Evolutionary conservation across 2,888 invertebrate species (phyloP), one percentile per base, ranked within the genome.

Genomic region (Metellina segmentata): DNA sequence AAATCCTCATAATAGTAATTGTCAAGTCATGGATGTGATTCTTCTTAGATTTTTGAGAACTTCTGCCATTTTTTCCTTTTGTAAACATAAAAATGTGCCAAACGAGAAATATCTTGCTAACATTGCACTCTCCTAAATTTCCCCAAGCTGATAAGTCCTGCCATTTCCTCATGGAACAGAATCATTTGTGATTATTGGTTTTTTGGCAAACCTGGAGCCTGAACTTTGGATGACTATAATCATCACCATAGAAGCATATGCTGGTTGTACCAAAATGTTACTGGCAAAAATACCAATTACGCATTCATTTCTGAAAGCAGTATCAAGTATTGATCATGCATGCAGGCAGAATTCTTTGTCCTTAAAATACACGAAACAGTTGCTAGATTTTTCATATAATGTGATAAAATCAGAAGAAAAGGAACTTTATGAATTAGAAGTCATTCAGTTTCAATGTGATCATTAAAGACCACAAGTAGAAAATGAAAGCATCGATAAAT

Each of bases 271-370:
- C 13, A 75, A 86, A 34, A 20, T 61, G 52, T 20, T 86, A 61
- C 69, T 61, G 19, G 53, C 53, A 52, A 86, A 86, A 86, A 86
- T 86, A 77, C 69, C 69, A 53, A 34, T 77, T n/a, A 11, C 34
- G 7, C 75, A 75, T 69, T 34, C 75, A 16, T 86, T 77, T 20
- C 48, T 86, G 16, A 53, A 77, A 6, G 61, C 85, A 13, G 77
- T 86, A 11, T 75, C 85, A 13, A 13, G 13, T 16, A 49, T 86
- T 52, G 78, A 86, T 16, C 75, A 16, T 34, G 9, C 51, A 8
- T 19, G 52, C 34, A 75, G 77, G n/a, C 75, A 85, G 13, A 52
- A 61, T 85, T 85, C 77, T 7, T 1, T 53, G 1, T 8, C 53
- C 16, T 20, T 85, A 11, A 75, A 85, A 53, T 49, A 13, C 0